Base-by-base conservation (phyloP, 2,113 vertebrate species). In the Neotoma lepida region DNA sequence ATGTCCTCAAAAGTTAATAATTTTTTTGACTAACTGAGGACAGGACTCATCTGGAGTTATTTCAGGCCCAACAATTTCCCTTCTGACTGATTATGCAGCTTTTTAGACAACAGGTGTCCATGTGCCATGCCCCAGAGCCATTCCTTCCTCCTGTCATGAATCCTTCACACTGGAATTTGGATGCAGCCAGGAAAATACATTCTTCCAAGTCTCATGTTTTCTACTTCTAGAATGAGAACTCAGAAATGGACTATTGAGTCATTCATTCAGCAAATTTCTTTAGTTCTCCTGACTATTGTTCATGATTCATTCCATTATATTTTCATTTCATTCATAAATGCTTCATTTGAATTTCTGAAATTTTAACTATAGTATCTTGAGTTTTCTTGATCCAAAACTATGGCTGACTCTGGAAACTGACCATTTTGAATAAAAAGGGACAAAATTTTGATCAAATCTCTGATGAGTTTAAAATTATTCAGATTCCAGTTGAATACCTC, bases 121-220 rank as follows among this genome's bases (percentile, higher is more conserved):
- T 76, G 92, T 71, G 89, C 35, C 10, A 1, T 84, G 77, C 41
- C 82, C 51, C 30, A 54, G 64, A 80, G 56, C 64, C 63, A 58
- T 86, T 68, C 76, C 64, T 84, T 44, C 24, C 64, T 87, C 58
- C 49, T 54, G 30, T 46, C 49, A 70, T 3, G 71, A 28, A 13
- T 96, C 6, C 39, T 89, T 66, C 30, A 73, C 18, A 24, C 4
- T 1, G 22, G 70, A 95, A 97, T 89, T 80, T 96, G 68, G 51
- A 85, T 7, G 2, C 91, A 89, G 58, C 90, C 5, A 44, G 49
- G 63, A 91, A 86, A 93, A 61, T 54, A 39, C 46, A 92, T 5
- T 76, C 28, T 64, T 95, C 54, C 28, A 95, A 81, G 18, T 93
- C 89, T 56, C 14, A 13, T 90, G 26, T 9, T 95, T 93, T 92